These are phyloP conservation scores for Phthorimaea operculella DNA, from an alignment of 1,140 invertebrate genomes.

Conservation along the genomic window DNA sequence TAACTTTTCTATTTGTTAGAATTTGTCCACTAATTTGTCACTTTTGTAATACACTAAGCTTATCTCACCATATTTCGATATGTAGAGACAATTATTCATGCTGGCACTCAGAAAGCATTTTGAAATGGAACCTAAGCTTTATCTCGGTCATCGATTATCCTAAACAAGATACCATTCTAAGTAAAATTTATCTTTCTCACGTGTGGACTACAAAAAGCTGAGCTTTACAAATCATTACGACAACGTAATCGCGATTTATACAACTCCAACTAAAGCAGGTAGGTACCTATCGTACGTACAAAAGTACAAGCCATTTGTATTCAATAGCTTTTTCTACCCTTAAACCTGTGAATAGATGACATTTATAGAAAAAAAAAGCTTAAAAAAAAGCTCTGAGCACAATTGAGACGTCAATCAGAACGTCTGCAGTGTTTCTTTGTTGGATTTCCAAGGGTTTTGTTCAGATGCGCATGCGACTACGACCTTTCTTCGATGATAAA, in stretches of 20 bases:
- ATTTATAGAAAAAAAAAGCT: conserved; percentile 35
- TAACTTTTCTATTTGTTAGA: no score
- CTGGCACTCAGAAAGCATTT: no score
- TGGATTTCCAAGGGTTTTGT: conserved; percentile 37
- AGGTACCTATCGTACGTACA: neutral
- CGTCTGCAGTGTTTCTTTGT: conserved; percentile 31
- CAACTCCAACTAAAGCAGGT: neutral
- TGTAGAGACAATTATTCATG: no score
- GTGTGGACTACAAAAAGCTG: neutral
- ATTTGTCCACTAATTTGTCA: no score
- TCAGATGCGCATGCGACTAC: conserved; percentile 18
- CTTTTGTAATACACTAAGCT: no score
- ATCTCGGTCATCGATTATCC: no score
- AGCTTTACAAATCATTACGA: neutral
- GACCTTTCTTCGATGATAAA: conserved; percentile 11
- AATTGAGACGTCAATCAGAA: conserved; percentile 52
- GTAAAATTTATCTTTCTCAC: neutral
- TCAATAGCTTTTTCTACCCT: conserved; percentile 2
- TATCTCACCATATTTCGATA: no score
- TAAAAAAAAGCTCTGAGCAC: conserved; percentile 27
- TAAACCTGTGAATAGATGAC: conserved; percentile 32
- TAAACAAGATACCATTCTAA: no score
- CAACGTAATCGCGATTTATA: neutral
- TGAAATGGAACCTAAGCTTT: no score
- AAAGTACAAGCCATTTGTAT: neutral